Evolutionary conservation across 2,113 vertebrate genomes (phyloP).

Genomic region (Rissa tridactyla): DNA sequence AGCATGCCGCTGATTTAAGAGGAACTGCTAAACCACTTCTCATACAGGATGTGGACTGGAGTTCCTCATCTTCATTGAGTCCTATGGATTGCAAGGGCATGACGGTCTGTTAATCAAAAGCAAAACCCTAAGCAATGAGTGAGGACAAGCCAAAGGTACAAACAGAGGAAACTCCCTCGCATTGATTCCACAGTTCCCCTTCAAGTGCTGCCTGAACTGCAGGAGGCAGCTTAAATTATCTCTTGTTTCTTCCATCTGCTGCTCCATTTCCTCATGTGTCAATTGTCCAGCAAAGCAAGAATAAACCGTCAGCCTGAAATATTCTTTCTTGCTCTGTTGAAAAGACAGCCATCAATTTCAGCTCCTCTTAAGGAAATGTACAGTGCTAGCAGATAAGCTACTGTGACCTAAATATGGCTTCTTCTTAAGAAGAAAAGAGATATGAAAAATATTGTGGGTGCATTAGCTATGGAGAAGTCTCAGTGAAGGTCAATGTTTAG

Average conservation of each 20-base stretch:
- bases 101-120: neutral
- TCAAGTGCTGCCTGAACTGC: neutral
- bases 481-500: neutral
- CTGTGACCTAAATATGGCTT: neutral
- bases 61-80: constrained; percentile 23
- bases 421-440: constrained; percentile 24
- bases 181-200: neutral
- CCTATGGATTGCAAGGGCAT: neutral
- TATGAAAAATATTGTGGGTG: neutral
- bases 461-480: neutral
- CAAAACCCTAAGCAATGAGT: neutral
- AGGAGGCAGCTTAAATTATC: neutral
- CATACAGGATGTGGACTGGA: neutral
- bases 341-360: neutral
- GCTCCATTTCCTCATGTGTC: neutral
- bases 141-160: neutral
- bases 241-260: neutral
- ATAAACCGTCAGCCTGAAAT: neutral
- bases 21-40: neutral
- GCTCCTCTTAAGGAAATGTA: neutral
- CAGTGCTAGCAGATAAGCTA: neutral
- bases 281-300: neutral
- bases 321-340: neutral
- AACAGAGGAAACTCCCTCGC: constrained; percentile 20
- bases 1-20: neutral